A percentile compares a stretch with the other conserved stretches of the same genome.
phyloP scores from a whole-genome alignment of 2,888 invertebrate species.

The Meloe dianella region DNA sequence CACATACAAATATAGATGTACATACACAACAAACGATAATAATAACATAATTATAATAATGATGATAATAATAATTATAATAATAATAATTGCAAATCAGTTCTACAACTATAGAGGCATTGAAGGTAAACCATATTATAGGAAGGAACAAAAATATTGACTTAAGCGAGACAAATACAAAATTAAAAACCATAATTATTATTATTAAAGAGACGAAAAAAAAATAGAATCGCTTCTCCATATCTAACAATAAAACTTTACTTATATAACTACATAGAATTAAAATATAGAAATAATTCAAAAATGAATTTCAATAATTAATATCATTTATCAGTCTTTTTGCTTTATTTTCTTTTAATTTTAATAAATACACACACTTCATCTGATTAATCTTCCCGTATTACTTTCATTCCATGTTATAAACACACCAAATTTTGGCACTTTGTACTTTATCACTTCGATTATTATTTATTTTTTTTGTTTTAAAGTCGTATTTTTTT shows the following conservation, averaged over 20 bases:
- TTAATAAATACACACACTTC: constrained; percentile 36
- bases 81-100: constrained; percentile 38
- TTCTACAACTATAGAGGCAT: constrained; percentile 27
- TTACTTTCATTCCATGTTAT: constrained; percentile 25
- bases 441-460: constrained; percentile 34
- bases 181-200: not conserved
- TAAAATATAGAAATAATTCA: constrained; percentile 38
- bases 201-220: not conserved
- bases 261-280: constrained; percentile 32
- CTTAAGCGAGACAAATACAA: constrained; percentile 25
- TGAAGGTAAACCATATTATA: not conserved
- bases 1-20: not conserved
- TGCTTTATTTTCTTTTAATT: constrained; percentile 15
- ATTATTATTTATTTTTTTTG: constrained; percentile 26
- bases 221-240: constrained; percentile 7
- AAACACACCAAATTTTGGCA: constrained; percentile 39
- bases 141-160: constrained; percentile 29
- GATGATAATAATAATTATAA: constrained; percentile 36
- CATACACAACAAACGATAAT: constrained; percentile 19
- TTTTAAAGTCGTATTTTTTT: constrained; percentile 39
- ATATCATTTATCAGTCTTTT: constrained; percentile 37
- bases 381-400: constrained; percentile 1
- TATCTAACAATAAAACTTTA: constrained; percentile 34
- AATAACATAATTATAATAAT: constrained; percentile 37
- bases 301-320: constrained; percentile 21